These are phyloP conservation scores for Periophthalmus magnuspinnatus DNA, from an alignment of 2,797 vertebrate genomes.

Conservation along the genomic window DNA sequence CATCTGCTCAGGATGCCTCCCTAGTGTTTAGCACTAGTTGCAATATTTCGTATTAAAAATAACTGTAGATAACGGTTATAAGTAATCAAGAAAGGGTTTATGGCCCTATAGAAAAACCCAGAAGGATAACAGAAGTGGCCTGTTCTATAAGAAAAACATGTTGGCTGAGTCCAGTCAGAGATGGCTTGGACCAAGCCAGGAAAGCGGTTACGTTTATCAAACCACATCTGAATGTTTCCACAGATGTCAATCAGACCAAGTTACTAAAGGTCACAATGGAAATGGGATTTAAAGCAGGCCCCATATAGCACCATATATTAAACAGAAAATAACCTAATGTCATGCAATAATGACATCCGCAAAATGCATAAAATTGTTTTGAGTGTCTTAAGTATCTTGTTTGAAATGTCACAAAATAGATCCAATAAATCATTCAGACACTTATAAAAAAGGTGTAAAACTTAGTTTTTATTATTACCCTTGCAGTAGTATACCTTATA, in stretches of 20 bases:
- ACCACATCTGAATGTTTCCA: slow-evolving; percentile 66
- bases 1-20: too few species aligned
- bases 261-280: slow-evolving; percentile 65
- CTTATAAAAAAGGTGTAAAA: too few species aligned
- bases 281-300: slow-evolving; percentile 51
- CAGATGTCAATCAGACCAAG: slow-evolving; percentile 75
- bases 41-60: not conserved
- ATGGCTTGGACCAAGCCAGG: slow-evolving; percentile 54
- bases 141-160: slow-evolving; percentile 61
- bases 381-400: not conserved
- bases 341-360: too few species aligned
- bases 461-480: too few species aligned
- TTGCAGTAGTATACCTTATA: too few species aligned
- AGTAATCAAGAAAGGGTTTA: slow-evolving; percentile 19
- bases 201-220: slow-evolving; percentile 66
- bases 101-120: slow-evolving; percentile 14
- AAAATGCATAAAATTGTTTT: too few species aligned
- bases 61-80: too few species aligned
- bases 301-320: not conserved
- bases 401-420: not conserved
- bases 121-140: slow-evolving; percentile 38
- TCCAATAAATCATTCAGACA: too few species aligned
- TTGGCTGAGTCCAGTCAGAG: slow-evolving; percentile 48
- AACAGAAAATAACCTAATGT: too few species aligned
- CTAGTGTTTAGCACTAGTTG: too few species aligned